A percentile compares a stretch with the other conserved stretches of the same genome.
phyloP scores from a whole-genome alignment of 2,888 invertebrate genomes.

The Meiosimyza decipiens region DNA sequence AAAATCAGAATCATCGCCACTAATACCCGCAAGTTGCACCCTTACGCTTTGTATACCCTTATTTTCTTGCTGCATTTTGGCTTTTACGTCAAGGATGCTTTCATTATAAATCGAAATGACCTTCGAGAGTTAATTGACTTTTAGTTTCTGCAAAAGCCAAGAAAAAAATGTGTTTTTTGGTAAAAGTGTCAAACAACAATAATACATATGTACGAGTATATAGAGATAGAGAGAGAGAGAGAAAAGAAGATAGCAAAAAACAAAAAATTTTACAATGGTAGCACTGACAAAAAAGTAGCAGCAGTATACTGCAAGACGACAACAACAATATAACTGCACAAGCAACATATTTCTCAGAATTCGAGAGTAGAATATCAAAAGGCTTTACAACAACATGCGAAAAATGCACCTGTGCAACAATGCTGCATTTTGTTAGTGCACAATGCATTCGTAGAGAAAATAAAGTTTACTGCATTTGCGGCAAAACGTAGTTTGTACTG shows the following conservation, averaged over 20 bases:
- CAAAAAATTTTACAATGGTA: not conserved
- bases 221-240: slow-evolving; percentile 12
- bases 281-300: slow-evolving; percentile 2
- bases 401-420: not conserved
- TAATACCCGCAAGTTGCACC: slow-evolving; percentile 12
- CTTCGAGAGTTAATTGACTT: slow-evolving; percentile 61
- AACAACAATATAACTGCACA: not conserved
- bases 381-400: too few relatives aligned
- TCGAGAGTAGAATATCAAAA: not conserved
- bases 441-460: slow-evolving; percentile 5
- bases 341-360: not conserved
- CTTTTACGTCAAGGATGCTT: slow-evolving; percentile 52
- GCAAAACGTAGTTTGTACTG: not conserved
- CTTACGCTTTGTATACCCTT: slow-evolving; percentile 27
- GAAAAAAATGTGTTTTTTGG: slow-evolving; percentile 30
- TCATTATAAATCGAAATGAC: slow-evolving; percentile 56
- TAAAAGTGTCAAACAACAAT: slow-evolving; percentile 32
- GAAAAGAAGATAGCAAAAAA: not conserved
- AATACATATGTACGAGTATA: not conserved
- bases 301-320: not conserved
- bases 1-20: too few relatives aligned
- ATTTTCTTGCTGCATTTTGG: slow-evolving; percentile 33
- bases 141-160: slow-evolving; percentile 27
- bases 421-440: not conserved
- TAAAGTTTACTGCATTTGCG: not conserved